These are phyloP conservation scores for Chalcosyrphus nemorum DNA, from an alignment of 2,888 invertebrate genomes.

Conservation along the genomic window DNA sequence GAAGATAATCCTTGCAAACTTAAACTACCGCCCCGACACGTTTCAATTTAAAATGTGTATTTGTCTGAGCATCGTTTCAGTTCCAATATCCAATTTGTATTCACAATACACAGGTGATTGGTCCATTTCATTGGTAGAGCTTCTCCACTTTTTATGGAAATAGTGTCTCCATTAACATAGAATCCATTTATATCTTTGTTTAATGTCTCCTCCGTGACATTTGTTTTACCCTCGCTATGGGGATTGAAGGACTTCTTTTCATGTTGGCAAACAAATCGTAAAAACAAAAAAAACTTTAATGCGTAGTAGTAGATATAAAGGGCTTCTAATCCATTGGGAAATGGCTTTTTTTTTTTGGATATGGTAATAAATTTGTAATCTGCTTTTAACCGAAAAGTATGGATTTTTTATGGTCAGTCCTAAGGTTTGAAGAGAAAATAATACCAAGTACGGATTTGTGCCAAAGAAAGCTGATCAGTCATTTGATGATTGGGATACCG, in stretches of 20 bases:
- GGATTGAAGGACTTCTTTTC: neutral
- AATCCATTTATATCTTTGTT: slow-evolving; percentile 12
- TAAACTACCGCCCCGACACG: neutral
- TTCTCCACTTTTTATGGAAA: neutral
- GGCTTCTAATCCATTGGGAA: neutral
- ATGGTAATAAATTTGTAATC: neutral
- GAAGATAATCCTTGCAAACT: no score
- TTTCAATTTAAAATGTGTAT: neutral
- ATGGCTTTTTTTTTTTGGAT: neutral
- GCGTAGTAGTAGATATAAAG: neutral
- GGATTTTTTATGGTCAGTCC: neutral
- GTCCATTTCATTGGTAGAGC: neutral
- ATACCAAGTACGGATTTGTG: no score
- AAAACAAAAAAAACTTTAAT: neutral
- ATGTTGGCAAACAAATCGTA: neutral
- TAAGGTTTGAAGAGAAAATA: no score
- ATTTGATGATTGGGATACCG: no score
- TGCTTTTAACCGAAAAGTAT: neutral
- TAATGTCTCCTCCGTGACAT: slow-evolving; percentile 34
- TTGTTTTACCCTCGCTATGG: neutral
- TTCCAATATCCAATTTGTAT: slow-evolving; percentile 14
- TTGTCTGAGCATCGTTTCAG: neutral
- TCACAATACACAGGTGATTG: slow-evolving; percentile 4
- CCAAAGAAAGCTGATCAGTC: no score
- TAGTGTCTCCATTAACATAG: slow-evolving; percentile 12